phyloP scores from a whole-genome alignment of 2,888 invertebrate species.

The Spialia ferax region DNA sequence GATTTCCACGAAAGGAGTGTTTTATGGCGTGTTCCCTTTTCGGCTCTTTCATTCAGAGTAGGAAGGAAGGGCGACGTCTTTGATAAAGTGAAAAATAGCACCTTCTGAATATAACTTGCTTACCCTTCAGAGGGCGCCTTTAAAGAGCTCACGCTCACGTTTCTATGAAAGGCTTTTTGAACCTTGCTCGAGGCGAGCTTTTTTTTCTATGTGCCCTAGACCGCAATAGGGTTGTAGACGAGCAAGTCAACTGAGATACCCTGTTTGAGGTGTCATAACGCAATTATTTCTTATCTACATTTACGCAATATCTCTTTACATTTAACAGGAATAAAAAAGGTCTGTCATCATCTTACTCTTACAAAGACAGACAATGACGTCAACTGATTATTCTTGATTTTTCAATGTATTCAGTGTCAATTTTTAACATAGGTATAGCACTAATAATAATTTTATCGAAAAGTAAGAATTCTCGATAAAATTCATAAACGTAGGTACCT shows the following conservation, averaged over 20 bases:
- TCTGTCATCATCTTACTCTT: too few species aligned
- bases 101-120: slow-evolving; percentile 68
- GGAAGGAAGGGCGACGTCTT: slow-evolving; percentile 79
- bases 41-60: slow-evolving; percentile 71
- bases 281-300: not conserved
- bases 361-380: too few species aligned
- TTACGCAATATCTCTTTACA: too few species aligned
- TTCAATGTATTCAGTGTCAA: too few species aligned
- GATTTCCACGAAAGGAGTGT: slow-evolving; percentile 63
- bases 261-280: not conserved
- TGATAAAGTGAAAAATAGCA: slow-evolving; percentile 83
- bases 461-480: too few species aligned
- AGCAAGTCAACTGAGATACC: not conserved
- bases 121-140: slow-evolving; percentile 58
- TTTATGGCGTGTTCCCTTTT: slow-evolving; percentile 73
- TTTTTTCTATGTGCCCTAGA: slow-evolving; percentile 33
- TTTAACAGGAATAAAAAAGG: too few species aligned
- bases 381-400: too few species aligned
- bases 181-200: slow-evolving; percentile 22
- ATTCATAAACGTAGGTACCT: too few species aligned
- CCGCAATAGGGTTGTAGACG: slow-evolving; percentile 17
- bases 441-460: too few species aligned
- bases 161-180: slow-evolving; percentile 41
- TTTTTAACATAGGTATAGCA: too few species aligned
- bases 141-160: slow-evolving; percentile 54